These are phyloP conservation scores for Prunella himalayana DNA, from an alignment of 2,113 vertebrate species.

Conservation along the genomic window DNA sequence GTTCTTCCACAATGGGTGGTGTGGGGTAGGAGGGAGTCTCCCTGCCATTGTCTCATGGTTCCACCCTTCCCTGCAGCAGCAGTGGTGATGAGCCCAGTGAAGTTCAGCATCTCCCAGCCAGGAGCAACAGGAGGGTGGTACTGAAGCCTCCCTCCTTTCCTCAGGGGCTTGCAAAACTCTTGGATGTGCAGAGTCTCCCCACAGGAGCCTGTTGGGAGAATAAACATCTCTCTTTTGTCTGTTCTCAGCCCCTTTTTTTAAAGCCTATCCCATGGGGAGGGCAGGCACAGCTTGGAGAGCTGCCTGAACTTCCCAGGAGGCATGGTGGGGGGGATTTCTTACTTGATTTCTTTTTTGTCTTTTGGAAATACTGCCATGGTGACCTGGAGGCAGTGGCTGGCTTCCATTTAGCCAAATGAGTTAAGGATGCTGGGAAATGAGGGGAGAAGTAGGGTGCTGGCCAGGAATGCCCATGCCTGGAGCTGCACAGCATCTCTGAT, in stretches of 20 bases:
- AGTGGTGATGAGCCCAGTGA: background rate
- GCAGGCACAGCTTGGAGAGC: background rate
- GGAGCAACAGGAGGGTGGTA: background rate
- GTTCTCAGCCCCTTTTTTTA: background rate
- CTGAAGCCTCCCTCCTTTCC: background rate
- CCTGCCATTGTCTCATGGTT: background rate
- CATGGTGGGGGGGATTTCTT: background rate
- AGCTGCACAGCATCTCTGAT: background rate
- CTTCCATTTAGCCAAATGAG: conserved; percentile 11
- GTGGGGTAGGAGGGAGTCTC: background rate
- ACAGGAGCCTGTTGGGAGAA: background rate
- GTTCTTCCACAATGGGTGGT: background rate
- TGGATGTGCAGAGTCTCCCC: background rate
- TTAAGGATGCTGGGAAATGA: background rate
- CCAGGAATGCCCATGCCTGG: background rate
- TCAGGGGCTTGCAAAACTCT: background rate
- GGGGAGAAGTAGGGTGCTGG: background rate
- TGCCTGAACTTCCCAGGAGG: background rate
- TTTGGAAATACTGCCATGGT: conserved; percentile 8
- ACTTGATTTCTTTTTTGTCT: background rate
- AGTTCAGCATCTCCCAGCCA: background rate
- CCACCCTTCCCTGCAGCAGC: background rate
- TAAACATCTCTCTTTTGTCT: background rate
- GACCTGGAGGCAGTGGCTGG: background rate
- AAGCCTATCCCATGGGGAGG: background rate